A percentile compares a stretch with the other conserved stretches of the same genome.
Evolutionary conservation across 2,797 vertebrate species (phyloP).

Genomic region (Mus spretus): DNA sequence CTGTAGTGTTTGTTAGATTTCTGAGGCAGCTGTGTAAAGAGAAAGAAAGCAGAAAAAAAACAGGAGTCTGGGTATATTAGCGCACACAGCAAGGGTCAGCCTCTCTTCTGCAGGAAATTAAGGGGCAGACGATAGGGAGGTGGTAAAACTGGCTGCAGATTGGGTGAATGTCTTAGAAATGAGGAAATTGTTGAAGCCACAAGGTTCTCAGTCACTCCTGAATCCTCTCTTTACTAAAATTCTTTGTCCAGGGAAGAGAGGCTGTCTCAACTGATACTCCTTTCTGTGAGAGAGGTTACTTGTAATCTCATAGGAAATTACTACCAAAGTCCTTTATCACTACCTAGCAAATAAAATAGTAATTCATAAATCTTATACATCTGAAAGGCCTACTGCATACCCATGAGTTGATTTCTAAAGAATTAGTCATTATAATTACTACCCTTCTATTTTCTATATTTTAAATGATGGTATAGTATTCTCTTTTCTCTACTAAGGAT

Average conservation of each 20-base stretch:
- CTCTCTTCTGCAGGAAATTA: neutral
- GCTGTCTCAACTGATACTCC: neutral
- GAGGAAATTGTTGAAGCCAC: neutral
- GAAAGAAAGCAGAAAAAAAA: neutral
- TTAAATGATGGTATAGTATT: too few species aligned
- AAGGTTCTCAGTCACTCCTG: neutral
- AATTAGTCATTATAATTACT: neutral
- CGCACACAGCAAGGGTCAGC: neutral
- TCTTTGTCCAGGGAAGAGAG: neutral
- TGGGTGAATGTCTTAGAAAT: neutral
- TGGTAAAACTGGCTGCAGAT: neutral
- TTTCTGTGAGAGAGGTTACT: neutral
- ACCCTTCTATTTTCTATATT: neutral
- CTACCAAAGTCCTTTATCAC: neutral
- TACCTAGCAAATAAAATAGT: neutral
- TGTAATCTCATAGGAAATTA: neutral
- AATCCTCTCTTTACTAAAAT: neutral
- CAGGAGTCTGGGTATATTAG: neutral
- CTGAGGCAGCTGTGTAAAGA: neutral
- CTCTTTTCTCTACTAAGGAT: neutral
- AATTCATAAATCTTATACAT: neutral
- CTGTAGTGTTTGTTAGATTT: neutral
- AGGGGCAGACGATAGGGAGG: neutral
- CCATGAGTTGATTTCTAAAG: neutral
- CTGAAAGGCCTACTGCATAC: neutral